Percentiles rank a stretch among this genome's conserved stretches.
phyloP scores from a whole-genome alignment of 2,113 vertebrate genomes.

The Calyptomena viridis region DNA sequence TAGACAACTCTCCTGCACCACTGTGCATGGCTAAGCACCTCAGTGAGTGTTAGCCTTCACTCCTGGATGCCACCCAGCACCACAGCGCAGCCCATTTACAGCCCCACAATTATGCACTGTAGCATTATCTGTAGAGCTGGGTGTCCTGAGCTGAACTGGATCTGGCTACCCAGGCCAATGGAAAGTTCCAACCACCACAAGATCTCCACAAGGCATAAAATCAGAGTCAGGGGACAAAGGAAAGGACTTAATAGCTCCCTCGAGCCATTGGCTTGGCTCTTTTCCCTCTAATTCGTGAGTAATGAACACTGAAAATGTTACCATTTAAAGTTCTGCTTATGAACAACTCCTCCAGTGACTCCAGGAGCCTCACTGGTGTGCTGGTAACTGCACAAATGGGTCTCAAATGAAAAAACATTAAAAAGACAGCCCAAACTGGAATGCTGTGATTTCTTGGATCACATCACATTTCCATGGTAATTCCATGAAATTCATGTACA shows the following conservation, averaged over 20 bases:
- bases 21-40: neutral
- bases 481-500: slow-evolving; percentile 70
- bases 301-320: neutral
- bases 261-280: neutral
- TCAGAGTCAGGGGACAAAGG: neutral
- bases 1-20: neutral
- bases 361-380: neutral
- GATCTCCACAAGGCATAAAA: neutral
- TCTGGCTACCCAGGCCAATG: neutral
- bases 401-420: neutral
- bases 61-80: neutral
- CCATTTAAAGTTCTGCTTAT: neutral
- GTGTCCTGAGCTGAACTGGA: neutral
- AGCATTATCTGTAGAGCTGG: neutral
- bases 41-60: neutral
- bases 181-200: neutral
- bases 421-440: slow-evolving; percentile 50
- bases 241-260: neutral
- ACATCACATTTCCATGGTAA: slow-evolving; percentile 61
- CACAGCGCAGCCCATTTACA: accelerated
- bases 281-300: neutral
- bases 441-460: slow-evolving; percentile 50
- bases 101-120: neutral
- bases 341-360: neutral
- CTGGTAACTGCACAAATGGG: neutral